Evolutionary conservation across 2,888 invertebrate genomes (phyloP).

Genomic region (Bombylius discolor): DNA sequence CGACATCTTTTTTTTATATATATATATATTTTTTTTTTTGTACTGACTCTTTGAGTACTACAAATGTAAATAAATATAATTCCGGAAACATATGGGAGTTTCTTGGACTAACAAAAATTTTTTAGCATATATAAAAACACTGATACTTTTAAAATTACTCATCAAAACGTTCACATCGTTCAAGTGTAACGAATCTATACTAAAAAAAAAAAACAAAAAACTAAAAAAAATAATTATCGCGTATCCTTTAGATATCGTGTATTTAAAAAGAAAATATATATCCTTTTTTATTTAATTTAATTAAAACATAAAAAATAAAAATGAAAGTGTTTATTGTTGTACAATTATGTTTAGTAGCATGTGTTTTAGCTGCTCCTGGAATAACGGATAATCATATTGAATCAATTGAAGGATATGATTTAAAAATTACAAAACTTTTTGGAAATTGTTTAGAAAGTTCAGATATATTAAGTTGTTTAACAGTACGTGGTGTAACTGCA

Average conservation of each 20-base stretch:
- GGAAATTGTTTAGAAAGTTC: conserved; percentile 36
- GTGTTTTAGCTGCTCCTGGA: conserved; percentile 28
- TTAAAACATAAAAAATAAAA: conserved; percentile 16
- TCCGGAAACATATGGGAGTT: background rate
- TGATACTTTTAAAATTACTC: conserved; percentile 25
- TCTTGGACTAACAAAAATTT: background rate
- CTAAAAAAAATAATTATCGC: conserved; percentile 1
- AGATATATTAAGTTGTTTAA: conserved; percentile 42
- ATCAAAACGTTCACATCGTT: conserved; percentile 35
- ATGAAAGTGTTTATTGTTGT: conserved; percentile 31
- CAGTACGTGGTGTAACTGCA: conserved; percentile 44
- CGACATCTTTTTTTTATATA: background rate
- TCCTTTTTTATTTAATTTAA: background rate
- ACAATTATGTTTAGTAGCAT: conserved; percentile 15
- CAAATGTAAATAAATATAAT: conserved; percentile 1
- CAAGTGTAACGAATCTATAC: conserved; percentile 23
- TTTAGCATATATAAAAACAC: conserved; percentile 32
- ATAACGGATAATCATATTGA: conserved; percentile 16
- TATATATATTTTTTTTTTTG: background rate
- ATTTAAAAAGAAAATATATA: no score
- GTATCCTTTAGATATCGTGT: no score
- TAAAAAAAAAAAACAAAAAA: conserved; percentile 9
- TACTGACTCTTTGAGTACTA: no score
- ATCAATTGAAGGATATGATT: background rate
- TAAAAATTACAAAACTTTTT: conserved; percentile 20